Conservation (phyloP, 2,113 vertebrate species). For the Raja brachyura region DNA sequence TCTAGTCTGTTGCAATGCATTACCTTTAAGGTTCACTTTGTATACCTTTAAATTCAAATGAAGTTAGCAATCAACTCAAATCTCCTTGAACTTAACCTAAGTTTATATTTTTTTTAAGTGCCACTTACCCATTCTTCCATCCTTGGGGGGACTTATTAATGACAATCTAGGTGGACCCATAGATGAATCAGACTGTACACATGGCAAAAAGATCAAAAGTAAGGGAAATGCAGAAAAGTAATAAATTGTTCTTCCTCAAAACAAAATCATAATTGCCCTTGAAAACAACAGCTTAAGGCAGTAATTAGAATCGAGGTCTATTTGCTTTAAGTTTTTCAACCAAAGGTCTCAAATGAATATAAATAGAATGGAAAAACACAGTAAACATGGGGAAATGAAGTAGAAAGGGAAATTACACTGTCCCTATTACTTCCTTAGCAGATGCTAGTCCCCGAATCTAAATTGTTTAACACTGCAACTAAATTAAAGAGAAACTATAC, state of each 20-base stretch:
- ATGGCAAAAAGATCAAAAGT: conserved; percentile 37
- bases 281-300: background rate
- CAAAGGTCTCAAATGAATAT: too few relatives aligned
- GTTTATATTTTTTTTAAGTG: background rate
- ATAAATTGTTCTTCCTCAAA: background rate
- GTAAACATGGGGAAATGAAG: background rate
- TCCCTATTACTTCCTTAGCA: background rate
- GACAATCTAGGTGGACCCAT: conserved; percentile 59
- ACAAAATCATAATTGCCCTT: background rate
- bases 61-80: background rate
- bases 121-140: conserved; percentile 69
- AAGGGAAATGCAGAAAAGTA: background rate
- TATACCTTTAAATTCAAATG: background rate
- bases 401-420: background rate
- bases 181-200: conserved; percentile 53
- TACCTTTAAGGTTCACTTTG: background rate
- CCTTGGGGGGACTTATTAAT: conserved; percentile 65
- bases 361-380: background rate
- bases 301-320: background rate
- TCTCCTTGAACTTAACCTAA: background rate
- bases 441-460: background rate
- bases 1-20: background rate
- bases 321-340: too few relatives aligned
- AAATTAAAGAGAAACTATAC: background rate
- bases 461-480: background rate